Percentiles rank a stretch among this genome's conserved stretches.
Conservation (phyloP, 2,888 invertebrate genomes). For the Cataglyphis livida region DNA sequence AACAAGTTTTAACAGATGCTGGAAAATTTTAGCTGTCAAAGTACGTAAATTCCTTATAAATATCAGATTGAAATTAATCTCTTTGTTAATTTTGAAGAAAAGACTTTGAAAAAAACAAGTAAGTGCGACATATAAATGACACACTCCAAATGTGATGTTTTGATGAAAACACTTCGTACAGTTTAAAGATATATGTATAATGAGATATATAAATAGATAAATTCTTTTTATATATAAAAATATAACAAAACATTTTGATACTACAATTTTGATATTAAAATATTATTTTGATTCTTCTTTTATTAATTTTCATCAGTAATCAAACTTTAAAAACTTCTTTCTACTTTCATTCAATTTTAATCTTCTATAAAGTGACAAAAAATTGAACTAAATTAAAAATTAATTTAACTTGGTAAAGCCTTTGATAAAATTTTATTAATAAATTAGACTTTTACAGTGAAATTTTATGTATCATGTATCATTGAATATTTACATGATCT, state of each 20-base stretch:
- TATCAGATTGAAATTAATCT: neutral
- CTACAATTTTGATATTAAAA: neutral
- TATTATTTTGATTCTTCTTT: neutral
- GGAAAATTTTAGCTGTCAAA: neutral
- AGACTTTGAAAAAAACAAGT: neutral
- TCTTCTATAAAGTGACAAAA: neutral
- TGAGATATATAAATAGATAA: neutral
- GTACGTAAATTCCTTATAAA: neutral
- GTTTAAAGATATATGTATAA: neutral
- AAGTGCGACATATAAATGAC: neutral
- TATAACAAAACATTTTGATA: neutral
- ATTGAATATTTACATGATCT: neutral
- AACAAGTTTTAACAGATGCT: slow-evolving; percentile 27
- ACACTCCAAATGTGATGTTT: neutral
- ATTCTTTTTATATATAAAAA: neutral
- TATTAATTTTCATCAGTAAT: neutral
- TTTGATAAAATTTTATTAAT: neutral
- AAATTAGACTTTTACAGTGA: neutral
- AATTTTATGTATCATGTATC: neutral
- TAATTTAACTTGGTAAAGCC: neutral
- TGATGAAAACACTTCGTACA: neutral
- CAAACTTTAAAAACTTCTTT: neutral
- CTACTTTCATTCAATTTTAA: neutral
- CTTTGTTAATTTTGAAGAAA: neutral
- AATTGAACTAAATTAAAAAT: neutral